Evolutionary conservation across 2,888 invertebrate genomes (phyloP).

Genomic region (Diaprepes abbreviatus): DNA sequence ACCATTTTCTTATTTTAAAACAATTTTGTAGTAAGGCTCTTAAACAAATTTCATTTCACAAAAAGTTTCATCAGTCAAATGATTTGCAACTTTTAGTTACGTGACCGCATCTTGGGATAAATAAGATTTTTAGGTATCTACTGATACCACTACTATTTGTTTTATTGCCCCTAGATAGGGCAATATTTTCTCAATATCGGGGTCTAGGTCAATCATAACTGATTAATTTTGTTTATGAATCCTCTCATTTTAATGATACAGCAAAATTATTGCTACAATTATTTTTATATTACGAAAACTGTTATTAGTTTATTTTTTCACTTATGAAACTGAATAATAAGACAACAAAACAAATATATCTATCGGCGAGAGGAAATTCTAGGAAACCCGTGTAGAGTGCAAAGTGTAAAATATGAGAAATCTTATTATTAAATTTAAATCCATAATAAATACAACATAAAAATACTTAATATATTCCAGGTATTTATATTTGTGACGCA

Average conservation of each 20-base stretch:
- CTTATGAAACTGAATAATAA: too few species aligned
- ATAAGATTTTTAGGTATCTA: not conserved
- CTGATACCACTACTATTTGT: not conserved
- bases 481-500: too few species aligned
- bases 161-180: not conserved
- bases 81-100: conserved; percentile 18
- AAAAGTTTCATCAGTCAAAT: conserved; percentile 8
- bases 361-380: too few species aligned
- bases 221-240: not conserved
- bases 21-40: not conserved
- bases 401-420: too few species aligned
- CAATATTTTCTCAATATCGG: not conserved
- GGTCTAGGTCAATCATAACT: not conserved
- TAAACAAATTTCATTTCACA: not conserved
- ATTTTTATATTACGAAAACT: not conserved
- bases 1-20: too few species aligned
- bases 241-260: not conserved
- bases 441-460: too few species aligned
- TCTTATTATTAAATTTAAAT: too few species aligned
- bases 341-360: too few species aligned
- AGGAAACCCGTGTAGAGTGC: too few species aligned
- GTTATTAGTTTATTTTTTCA: too few species aligned
- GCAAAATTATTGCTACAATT: conserved; percentile 6
- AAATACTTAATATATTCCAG: too few species aligned
- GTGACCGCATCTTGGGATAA: not conserved